Percentiles rank a stretch among this genome's conserved stretches.
Conservation (phyloP, 1,140 invertebrate genomes). For the Lucilia cuprina region DNA sequence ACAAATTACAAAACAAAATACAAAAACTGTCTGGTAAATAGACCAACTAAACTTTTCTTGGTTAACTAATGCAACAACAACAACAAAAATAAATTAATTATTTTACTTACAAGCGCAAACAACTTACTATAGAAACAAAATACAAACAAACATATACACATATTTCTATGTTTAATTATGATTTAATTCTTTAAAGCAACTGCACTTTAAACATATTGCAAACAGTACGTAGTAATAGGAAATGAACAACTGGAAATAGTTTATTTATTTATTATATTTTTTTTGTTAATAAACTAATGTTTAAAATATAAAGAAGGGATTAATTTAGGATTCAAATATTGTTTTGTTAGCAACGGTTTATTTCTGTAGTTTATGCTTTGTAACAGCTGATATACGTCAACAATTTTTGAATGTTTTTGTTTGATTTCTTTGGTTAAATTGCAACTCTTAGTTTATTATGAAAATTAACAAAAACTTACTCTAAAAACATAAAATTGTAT, state of each 20-base stretch:
- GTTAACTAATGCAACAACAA: neutral
- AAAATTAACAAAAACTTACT: no score
- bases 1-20: neutral
- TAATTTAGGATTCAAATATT: no score
- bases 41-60: neutral
- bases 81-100: neutral
- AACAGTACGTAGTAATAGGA: no score
- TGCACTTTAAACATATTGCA: neutral
- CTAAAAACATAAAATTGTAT: no score
- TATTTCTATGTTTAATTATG: neutral
- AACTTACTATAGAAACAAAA: neutral
- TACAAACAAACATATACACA: neutral
- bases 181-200: neutral
- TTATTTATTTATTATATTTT: no score
- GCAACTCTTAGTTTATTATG: no score
- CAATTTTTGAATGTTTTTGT: no score
- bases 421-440: no score
- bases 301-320: neutral
- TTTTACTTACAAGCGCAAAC: neutral
- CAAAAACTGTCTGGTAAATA: conserved; percentile 28
- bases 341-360: no score
- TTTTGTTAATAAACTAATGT: neutral
- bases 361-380: no score
- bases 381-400: no score
- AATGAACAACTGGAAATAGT: no score